phyloP scores from a whole-genome alignment of 1,140 invertebrate genomes.

The Drosophila quadrilineata region DNA sequence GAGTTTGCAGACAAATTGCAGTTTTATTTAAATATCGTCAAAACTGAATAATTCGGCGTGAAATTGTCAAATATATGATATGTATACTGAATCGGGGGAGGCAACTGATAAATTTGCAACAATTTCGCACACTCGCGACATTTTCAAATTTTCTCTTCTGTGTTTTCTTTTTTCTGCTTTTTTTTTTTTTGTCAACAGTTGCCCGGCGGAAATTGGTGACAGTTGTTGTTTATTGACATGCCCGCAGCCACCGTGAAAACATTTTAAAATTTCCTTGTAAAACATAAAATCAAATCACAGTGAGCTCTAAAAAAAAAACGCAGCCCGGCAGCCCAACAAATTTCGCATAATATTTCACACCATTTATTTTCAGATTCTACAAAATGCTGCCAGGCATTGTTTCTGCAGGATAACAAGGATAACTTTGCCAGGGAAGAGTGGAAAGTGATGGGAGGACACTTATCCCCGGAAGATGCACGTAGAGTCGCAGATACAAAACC shows the following conservation, averaged over 20 bases:
- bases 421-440: too few species aligned
- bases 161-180: slow-evolving; percentile 5
- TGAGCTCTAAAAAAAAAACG: slow-evolving; percentile 1
- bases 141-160: slow-evolving; percentile 19
- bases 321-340: slow-evolving; percentile 19
- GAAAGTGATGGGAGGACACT: too few species aligned
- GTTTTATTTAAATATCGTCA: slow-evolving; percentile 70
- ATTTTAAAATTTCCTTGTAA: slow-evolving; percentile 79
- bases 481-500: too few species aligned
- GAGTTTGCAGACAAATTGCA: slow-evolving; percentile 57
- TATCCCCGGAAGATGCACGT: too few species aligned
- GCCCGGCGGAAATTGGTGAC: slow-evolving; percentile 61
- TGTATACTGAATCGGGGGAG: neutral
- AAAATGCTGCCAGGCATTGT: too few species aligned
- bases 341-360: slow-evolving; percentile 79
- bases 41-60: slow-evolving; percentile 65
- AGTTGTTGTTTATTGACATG: slow-evolving; percentile 78
- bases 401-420: too few species aligned
- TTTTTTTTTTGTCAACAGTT: slow-evolving; percentile 38
- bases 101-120: slow-evolving; percentile 70
- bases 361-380: slow-evolving; percentile 61
- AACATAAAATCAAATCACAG: slow-evolving; percentile 69
- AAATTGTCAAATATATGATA: slow-evolving; percentile 56
- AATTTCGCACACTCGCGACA: slow-evolving; percentile 69
- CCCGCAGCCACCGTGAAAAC: slow-evolving; percentile 76